Evolutionary conservation across 1,140 invertebrate genomes (phyloP), one percentile per base, ranked within the genome.

Genomic region (Bombus balteatus): DNA sequence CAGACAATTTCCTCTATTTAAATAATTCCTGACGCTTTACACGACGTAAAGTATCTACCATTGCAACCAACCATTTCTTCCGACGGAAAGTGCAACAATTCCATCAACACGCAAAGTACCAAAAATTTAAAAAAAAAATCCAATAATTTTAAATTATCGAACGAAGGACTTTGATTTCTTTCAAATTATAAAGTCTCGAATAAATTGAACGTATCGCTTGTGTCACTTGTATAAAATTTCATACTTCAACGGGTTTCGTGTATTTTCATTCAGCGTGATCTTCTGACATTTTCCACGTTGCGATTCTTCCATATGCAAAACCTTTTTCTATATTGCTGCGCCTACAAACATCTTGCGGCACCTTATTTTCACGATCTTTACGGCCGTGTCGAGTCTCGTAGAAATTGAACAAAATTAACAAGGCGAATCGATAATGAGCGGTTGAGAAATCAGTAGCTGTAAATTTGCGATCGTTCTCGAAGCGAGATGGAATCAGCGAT

Each of bases 51-150:
- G 47, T 22, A 22, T 1, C 6, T 18, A 22, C 5, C 18, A 53
- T 53, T 22, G 47, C 6, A 2, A 57, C 22, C 32, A 53, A 37
- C 9, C 0, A 53, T 62, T n/a, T 62, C 28, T n/a, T 62, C 57
- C 59, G 12, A 53, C 47, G 47, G 47, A n/a, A 62, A 12, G 28
- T 1, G 0, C 4, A 62, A 62, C 59, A 5, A n/a, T n/a, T 5
- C 1, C 6, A 28, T 62, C 10, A 1, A 1, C 59, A 0, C 4
- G 28, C 59, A 12, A n/a, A 13, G 2, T n/a, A n/a, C 0, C 10
- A n/a, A 62, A 62, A 13, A 62, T 62, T 12, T n/a, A n/a, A 1
- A 1, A 0, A 1, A 62, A n/a, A 13, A 12, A 4, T 62, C 47
- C 18, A 2, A 53, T 22, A 22, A 62, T 62, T 10, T 3, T 5